Evolutionary conservation across 2,113 vertebrate species (phyloP), one percentile per base, ranked within the genome.

Genomic region (Todiramphus saurophagus): DNA sequence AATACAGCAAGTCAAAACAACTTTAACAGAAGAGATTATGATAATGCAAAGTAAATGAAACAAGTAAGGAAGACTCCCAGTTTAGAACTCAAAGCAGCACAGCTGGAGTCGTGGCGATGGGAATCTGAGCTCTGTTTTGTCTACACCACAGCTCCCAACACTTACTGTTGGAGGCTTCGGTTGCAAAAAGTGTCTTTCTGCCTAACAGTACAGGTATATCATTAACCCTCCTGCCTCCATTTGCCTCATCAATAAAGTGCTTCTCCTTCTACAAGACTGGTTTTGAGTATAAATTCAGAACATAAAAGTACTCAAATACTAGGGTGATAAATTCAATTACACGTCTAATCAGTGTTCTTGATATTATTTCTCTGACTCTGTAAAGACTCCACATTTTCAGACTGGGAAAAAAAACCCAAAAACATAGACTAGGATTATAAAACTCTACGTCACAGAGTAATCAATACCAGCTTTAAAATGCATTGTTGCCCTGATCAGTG

Each of bases 381-480:
- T 28, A 79, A 76, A 76, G 58, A 31, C 21, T 16, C 13, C 37
- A 46, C 13, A 16, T 83, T 77, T 67, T 69, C 73, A 78, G 56
- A 13, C 24, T 44, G 43, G 58, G 60, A 56, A 88, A 63, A 87
- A 63, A 85, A 89, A 85, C 87, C 66, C n/a, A n/a, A n/a, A n/a
- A n/a, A 17, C 30, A 33, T 7, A 77, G 37, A 9, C 37, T 55
- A 74, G 46, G 48, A 35, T 63, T 64, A 41, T 64, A 74, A 58
- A 74, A 44, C 37, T 12, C 1, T 50, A 64, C 48, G 4, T 73
- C 55, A 31, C 33, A 63, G 30, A 70, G 21, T 48, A 95, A 95
- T 81, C 87, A 88, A 69, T 28, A 33, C 13, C 55, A 33, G 7
- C 59, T 92, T 95, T 55, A 64, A 96, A 78, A 86, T 18, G 21